Evolutionary conservation across 2,113 vertebrate species (phyloP), one percentile per base, ranked within the genome.

Genomic region (Ceyx cyanopectus): DNA sequence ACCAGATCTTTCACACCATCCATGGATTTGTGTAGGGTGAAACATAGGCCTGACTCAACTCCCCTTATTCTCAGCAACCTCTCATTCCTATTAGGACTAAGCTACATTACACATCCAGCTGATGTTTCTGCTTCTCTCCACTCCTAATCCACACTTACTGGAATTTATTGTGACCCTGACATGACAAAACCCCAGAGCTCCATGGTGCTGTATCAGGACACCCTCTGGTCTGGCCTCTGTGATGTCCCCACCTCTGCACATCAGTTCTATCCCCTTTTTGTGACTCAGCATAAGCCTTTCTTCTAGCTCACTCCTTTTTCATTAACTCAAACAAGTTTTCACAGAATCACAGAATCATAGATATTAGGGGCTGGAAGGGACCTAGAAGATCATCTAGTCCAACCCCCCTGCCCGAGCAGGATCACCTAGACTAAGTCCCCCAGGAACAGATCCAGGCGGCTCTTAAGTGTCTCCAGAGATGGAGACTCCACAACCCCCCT

Each of bases 191-290:
- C 45, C 43, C 54, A 16, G 54, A 80, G 41, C 10, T 81, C 50
- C 26, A 6, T 3, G 15, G 6, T 54, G 26, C 12, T n/a, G 40
- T 24, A 51, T 21, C 6, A 17, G 48, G 27, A 65, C 6, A 4
- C 6, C 2, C 27, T 51, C 54, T 14, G 10, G 29, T 14, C 67
- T 53, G 29, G 10, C 19, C 67, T 60, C 23, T 2, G 1, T 0
- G 0, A 15, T 26, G 8, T 51, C 30, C 18, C 14, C 3, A 0
- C 0, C 14, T 83, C 50, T 57, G 6, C 45, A 80, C 23, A 32
- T 30, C 0, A 0, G 9, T 17, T 61, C 67, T 18, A 58, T 10
- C 19, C 21, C 34, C 2, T 5, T 61, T 79, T 63, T n/a, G 29
- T 50, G 2, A 12, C 27, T 73, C 0, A 0, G 1, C 19, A 40